Percentiles rank a stretch among this genome's conserved stretches.
phyloP scores from a whole-genome alignment of 30 jellyfish, hydroid and myxozoan species.

The Morbakka virulenta region DNA sequence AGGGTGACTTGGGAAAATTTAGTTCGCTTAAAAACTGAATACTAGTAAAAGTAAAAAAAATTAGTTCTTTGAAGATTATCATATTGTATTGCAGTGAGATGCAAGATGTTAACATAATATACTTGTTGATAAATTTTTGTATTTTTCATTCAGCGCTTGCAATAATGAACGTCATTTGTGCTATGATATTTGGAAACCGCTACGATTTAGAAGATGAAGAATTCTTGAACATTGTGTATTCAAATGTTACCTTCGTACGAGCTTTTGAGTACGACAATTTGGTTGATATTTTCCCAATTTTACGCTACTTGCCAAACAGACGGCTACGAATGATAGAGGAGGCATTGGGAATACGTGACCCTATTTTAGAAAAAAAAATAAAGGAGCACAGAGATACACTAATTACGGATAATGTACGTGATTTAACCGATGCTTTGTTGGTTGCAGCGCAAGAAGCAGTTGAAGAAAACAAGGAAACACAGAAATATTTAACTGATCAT shows the following conservation, averaged over 20 bases:
- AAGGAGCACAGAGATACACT: conserved; percentile 61
- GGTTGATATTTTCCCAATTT: conserved; percentile 72
- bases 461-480: conserved; percentile 50
- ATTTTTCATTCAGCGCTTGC: conserved; percentile 58
- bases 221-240: conserved; percentile 55
- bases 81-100: too few species aligned
- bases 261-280: conserved; percentile 82
- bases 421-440: conserved; percentile 63
- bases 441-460: conserved; percentile 71
- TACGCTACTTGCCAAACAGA: conserved; percentile 73
- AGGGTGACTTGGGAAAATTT: too few species aligned
- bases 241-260: conserved; percentile 67
- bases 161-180: conserved; percentile 72
- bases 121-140: too few species aligned
- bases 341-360: conserved; percentile 73
- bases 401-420: conserved; percentile 53
- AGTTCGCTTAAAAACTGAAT: too few species aligned
- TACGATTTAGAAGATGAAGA: conserved; percentile 74
- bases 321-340: conserved; percentile 46
- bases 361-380: conserved; percentile 48
- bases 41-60: too few species aligned
- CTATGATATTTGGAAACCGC: conserved; percentile 78
- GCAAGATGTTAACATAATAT: too few species aligned
- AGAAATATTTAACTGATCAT: conserved; percentile 55
- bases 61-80: too few species aligned